Base-by-base conservation (phyloP, 2,113 vertebrate species). In the Sebastes schlegelii region DNA sequence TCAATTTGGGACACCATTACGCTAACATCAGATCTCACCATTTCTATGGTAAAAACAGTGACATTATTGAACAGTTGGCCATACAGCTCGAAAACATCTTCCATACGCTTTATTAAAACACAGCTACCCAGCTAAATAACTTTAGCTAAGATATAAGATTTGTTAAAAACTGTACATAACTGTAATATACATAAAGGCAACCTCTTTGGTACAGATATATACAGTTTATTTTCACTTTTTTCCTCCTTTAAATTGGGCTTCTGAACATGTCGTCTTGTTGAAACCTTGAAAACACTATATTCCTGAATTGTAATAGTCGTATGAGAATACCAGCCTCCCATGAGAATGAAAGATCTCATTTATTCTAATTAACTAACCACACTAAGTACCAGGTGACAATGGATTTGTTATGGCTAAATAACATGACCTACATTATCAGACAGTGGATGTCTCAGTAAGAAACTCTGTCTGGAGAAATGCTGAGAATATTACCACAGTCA, bases 111-210 rank as follows among this genome's bases (percentile, higher is more conserved):
- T 94, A 94, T 93, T 95, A 95, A 95, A 95, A 95, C 94, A 95
- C 91, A 91, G 85, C 93, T 95, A 95, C 84, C 94, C 87, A 93
- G 92, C 94, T 94, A 95, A 95, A 94, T 93, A 74, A 70, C 66
- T 84, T 95, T 95, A 95, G 93, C 91, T 94, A 94, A 93, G 93
- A 95, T 93, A 95, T 93, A 94, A 87, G 88, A 94, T 94, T 93
- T 95, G 91, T 95, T 95, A 95, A 94, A 96, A 95, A 96, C 95
- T 95, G 95, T 96, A 96, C 95, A 96, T 90, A 93, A 94, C 94
- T 94, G 92, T 94, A 93, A 95, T 95, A 95, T 95, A 96, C 95
- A 95, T 94, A 94, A 94, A 95, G 93, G 94, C 95, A 94, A 95
- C 95, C 92, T 95, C 95, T 95, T 96, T 95, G 95, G 95, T 95